phyloP scores from a whole-genome alignment of 2,113 vertebrate species.

The Hystrix cristata region DNA sequence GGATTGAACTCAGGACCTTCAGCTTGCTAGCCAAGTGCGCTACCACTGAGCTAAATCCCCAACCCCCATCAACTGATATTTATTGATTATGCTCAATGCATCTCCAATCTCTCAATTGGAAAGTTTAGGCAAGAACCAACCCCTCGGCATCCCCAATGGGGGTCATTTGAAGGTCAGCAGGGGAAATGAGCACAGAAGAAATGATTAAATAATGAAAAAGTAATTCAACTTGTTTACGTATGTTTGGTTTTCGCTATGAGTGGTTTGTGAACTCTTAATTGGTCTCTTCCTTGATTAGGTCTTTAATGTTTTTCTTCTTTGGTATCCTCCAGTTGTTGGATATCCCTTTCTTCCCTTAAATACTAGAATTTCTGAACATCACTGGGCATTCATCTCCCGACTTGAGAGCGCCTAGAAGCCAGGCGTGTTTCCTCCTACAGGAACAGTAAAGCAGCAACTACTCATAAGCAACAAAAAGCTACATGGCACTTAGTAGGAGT shows the following conservation, averaged over 20 bases:
- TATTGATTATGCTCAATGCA: not conserved
- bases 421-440: not conserved
- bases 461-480: not conserved
- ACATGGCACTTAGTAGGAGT: not conserved
- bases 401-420: not conserved
- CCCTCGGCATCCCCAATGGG: not conserved
- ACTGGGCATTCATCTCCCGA: not conserved
- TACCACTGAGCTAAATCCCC: too few relatives aligned
- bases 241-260: not conserved
- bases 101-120: not conserved
- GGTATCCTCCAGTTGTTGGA: not conserved
- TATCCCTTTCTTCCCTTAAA: not conserved
- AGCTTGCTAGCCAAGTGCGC: too few relatives aligned
- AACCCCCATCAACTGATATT: not conserved
- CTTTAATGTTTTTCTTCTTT: not conserved
- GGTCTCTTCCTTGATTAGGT: not conserved
- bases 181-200: not conserved
- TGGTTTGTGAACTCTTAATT: not conserved
- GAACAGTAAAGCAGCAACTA: not conserved
- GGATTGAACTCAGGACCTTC: too few relatives aligned
- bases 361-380: not conserved
- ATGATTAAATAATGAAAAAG: not conserved
- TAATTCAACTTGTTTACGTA: not conserved
- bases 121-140: not conserved
- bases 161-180: not conserved